phyloP scores from a whole-genome alignment of 64 coral and sea anemone genomes.

The Porites lutea region DNA sequence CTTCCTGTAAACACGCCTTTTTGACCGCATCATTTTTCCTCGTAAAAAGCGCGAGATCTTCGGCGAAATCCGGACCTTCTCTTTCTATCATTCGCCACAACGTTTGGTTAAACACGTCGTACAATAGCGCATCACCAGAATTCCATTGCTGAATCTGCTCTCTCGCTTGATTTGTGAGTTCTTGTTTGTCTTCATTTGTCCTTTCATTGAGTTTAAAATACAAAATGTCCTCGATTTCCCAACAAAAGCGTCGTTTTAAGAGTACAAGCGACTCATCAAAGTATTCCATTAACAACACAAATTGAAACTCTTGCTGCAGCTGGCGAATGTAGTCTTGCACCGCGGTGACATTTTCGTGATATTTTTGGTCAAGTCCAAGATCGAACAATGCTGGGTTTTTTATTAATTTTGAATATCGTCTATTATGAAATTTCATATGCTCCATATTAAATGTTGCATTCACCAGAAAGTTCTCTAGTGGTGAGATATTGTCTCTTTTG shows the following conservation, averaged over 20 bases:
- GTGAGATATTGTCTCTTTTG: neutral
- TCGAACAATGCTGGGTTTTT: constrained; percentile 75
- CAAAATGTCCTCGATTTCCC: constrained; percentile 70
- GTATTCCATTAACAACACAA: constrained; percentile 80
- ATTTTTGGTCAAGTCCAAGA: constrained; percentile 31
- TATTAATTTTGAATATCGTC: neutral
- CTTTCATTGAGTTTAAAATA: constrained; percentile 46
- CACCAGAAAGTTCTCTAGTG: no score
- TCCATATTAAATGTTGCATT: neutral
- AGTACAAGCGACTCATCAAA: constrained; percentile 83
- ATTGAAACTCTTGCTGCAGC: constrained; percentile 55
- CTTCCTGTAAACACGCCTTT: neutral
- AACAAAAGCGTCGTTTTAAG: constrained; percentile 75
- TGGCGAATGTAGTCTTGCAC: constrained; percentile 31
- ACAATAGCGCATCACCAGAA: neutral
- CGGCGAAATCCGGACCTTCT: constrained; percentile 51
- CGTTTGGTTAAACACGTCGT: constrained; percentile 61
- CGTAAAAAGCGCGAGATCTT: constrained; percentile 27
- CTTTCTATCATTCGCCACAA: constrained; percentile 74
- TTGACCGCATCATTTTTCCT: neutral
- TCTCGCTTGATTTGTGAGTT: constrained; percentile 3
- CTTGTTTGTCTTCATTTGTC: neutral
- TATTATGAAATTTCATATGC: neutral
- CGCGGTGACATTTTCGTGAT: neutral
- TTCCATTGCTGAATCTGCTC: no score